Evolutionary conservation across 2,888 invertebrate genomes (phyloP).

Genomic region (Lumbricus terrestris): DNA sequence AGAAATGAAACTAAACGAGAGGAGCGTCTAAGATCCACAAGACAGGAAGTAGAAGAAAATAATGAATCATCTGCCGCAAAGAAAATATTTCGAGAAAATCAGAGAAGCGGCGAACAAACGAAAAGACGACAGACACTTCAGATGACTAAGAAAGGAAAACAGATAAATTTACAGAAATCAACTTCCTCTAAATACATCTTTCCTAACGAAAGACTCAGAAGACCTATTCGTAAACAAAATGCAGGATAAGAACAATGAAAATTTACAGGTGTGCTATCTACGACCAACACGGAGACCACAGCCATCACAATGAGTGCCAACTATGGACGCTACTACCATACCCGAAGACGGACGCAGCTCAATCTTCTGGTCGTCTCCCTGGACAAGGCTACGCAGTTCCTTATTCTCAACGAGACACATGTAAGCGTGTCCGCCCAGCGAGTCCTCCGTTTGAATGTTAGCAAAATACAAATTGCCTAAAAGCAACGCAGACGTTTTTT

Average conservation of each 20-base stretch:
- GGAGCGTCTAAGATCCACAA: background rate
- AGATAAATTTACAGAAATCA: background rate
- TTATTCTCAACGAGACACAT: constrained; percentile 30
- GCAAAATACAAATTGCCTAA: constrained; percentile 34
- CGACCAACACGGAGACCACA: background rate
- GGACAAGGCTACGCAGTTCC: constrained; percentile 30
- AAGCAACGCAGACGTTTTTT: background rate
- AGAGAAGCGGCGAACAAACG: too few relatives aligned
- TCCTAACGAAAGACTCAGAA: background rate
- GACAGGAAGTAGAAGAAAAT: background rate
- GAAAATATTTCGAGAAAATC: background rate
- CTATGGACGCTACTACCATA: background rate
- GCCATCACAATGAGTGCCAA: background rate
- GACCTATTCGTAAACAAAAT: background rate
- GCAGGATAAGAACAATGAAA: background rate
- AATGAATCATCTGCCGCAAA: background rate
- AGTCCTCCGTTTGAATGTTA: constrained; percentile 29
- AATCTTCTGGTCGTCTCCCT: constrained; percentile 36
- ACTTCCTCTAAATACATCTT: background rate
- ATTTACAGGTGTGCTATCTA: background rate
- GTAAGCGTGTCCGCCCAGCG: constrained; percentile 16
- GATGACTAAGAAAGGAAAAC: too few relatives aligned
- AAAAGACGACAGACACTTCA: too few relatives aligned
- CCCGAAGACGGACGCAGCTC: background rate
- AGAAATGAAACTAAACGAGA: background rate